A percentile compares a stretch with the other conserved stretches of the same genome.
Evolutionary conservation across 1,140 invertebrate genomes (phyloP).

Genomic region (Lordiphosa mommai): DNA sequence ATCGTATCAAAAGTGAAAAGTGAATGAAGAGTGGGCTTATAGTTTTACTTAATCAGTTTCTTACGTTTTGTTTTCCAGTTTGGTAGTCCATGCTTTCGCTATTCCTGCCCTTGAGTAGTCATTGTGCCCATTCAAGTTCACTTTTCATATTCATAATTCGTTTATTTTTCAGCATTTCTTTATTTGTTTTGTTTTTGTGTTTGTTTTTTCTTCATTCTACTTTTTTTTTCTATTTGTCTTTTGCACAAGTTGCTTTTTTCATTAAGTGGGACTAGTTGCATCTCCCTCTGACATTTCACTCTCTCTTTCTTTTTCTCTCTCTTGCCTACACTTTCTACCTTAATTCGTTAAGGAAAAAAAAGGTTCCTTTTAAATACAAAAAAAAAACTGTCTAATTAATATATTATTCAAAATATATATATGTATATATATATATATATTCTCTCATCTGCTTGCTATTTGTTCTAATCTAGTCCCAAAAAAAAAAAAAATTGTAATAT

Average conservation of each 20-base stretch:
- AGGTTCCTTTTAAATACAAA: neutral
- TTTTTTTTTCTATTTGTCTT: constrained; percentile 23
- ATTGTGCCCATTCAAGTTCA: neutral
- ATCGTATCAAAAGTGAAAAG: too few species aligned
- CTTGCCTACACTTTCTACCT: neutral
- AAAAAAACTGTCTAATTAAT: neutral
- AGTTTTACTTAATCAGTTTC: too few species aligned
- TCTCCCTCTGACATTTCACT: constrained; percentile 7
- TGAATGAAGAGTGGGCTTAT: too few species aligned
- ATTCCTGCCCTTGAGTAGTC: too few species aligned
- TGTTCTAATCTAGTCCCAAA: constrained; percentile 41
- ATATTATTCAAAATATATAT: constrained; percentile 25
- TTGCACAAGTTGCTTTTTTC: constrained; percentile 21
- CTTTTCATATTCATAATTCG: constrained; percentile 2
- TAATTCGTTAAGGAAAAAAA: neutral
- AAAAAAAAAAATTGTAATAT: constrained; percentile 23
- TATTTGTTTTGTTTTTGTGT: too few species aligned
- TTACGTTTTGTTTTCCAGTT: too few species aligned
- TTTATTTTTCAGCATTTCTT: constrained; percentile 11
- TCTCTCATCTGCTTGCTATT: neutral
- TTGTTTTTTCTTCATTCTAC: constrained; percentile 12
- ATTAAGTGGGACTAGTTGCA: constrained; percentile 34
- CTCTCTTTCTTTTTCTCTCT: neutral
- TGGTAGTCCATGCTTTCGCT: too few species aligned
- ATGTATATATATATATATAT: constrained; percentile 33